A percentile compares a stretch with the other conserved stretches of the same genome.
These are phyloP conservation scores for Dendroctonus ponderosae DNA, from an alignment of 1,140 invertebrate genomes.

Conservation along the genomic window DNA sequence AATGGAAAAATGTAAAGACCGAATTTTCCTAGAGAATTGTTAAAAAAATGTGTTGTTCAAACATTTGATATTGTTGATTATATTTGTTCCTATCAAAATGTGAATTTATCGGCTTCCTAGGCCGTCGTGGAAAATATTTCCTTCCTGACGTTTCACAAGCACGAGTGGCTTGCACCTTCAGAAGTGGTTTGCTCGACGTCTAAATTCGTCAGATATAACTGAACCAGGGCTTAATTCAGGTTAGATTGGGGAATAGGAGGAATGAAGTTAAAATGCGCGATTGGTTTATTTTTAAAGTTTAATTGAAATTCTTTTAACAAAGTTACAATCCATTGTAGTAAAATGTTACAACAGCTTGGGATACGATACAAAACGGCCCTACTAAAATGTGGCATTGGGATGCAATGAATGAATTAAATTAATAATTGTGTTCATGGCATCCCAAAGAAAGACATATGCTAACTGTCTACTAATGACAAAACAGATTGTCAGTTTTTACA, in stretches of 20 bases:
- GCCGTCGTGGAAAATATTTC: too few relatives aligned
- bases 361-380: slow-evolving; percentile 46
- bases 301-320: slow-evolving; percentile 52
- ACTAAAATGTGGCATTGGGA: slow-evolving; percentile 37
- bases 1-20: too few relatives aligned
- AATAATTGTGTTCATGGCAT: slow-evolving; percentile 22
- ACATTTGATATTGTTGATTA: too few relatives aligned
- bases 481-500: slow-evolving; percentile 29
- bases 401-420: slow-evolving; percentile 25
- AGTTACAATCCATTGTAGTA: slow-evolving; percentile 51
- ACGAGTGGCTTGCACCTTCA: too few relatives aligned
- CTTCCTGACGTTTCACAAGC: too few relatives aligned
- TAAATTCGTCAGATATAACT: too few relatives aligned
- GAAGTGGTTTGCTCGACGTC: too few relatives aligned
- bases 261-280: neutral
- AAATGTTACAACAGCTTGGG: slow-evolving; percentile 48
- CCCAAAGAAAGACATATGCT: slow-evolving; percentile 18
- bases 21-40: too few relatives aligned
- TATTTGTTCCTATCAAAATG: too few relatives aligned
- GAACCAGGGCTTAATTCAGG: too few relatives aligned
- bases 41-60: too few relatives aligned
- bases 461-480: slow-evolving; percentile 29
- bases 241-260: neutral
- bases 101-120: too few relatives aligned
- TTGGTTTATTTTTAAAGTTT: slow-evolving; percentile 39